A percentile compares a stretch with the other conserved stretches of the same genome.
Evolutionary conservation across 2,113 vertebrate species (phyloP).

Genomic region (Cyphomyrus discorhynchus): DNA sequence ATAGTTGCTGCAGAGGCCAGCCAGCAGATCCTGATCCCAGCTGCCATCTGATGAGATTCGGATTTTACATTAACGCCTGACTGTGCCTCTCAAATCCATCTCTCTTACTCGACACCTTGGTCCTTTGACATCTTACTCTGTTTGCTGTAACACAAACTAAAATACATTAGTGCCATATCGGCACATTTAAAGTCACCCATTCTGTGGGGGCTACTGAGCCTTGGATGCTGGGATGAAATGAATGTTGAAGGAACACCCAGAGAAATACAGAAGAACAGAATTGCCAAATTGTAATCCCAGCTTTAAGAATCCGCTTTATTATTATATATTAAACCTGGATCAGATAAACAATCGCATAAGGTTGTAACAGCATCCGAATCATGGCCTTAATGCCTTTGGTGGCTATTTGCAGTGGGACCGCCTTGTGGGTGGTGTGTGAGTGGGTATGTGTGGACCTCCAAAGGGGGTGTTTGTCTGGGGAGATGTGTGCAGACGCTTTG

Average conservation of each 20-base stretch:
- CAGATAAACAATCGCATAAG: background rate
- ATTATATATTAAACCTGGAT: background rate
- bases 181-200: background rate
- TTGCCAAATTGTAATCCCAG: background rate
- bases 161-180: background rate
- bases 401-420: background rate
- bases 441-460: conserved; percentile 28
- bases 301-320: background rate
- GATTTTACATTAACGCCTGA: background rate
- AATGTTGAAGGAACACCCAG: background rate
- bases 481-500: conserved; percentile 31
- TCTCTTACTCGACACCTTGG: background rate
- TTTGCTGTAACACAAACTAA: background rate
- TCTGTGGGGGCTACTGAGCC: background rate
- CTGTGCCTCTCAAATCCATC: background rate
- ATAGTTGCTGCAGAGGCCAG: background rate
- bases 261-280: background rate
- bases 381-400: background rate
- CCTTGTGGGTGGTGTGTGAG: background rate
- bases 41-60: background rate
- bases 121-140: background rate
- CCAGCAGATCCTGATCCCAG: background rate
- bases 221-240: background rate
- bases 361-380: background rate
- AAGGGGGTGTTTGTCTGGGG: conserved; percentile 44